Evolutionary conservation across 2,113 vertebrate genomes (phyloP).

Genomic region (Fulica atra): DNA sequence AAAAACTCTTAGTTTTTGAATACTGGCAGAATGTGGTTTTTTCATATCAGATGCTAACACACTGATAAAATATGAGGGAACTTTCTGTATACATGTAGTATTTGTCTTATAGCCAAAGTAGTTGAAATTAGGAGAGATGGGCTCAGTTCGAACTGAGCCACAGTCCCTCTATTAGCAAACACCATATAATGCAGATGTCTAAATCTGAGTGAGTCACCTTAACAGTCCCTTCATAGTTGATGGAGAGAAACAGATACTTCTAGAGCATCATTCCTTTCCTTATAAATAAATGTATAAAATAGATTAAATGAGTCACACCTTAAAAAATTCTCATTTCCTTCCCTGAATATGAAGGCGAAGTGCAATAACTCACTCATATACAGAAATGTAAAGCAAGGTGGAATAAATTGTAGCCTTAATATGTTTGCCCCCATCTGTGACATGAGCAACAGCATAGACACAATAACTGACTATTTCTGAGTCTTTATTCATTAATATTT

Average conservation of each 20-base stretch:
- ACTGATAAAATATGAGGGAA: background rate
- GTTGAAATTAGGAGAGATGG: background rate
- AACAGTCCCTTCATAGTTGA: background rate
- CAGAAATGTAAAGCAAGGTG: slow-evolving; percentile 50
- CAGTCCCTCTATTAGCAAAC: background rate
- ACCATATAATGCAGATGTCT: background rate
- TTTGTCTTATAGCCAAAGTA: background rate
- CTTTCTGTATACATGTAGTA: background rate
- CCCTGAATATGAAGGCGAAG: slow-evolving; percentile 32
- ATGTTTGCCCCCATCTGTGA: slow-evolving; percentile 37
- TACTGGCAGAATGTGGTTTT: background rate
- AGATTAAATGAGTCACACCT: slow-evolving; percentile 61
- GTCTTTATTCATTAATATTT: slow-evolving; percentile 67
- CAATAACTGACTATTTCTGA: slow-evolving; percentile 56
- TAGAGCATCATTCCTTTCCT: slow-evolving; percentile 13
- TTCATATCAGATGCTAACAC: background rate
- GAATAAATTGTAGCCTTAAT: slow-evolving; percentile 60
- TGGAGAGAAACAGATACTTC: background rate
- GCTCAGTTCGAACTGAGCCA: background rate
- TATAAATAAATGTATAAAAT: slow-evolving; percentile 70
- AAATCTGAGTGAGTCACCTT: background rate
- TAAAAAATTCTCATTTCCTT: slow-evolving; percentile 59
- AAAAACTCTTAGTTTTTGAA: background rate
- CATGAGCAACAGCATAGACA: slow-evolving; percentile 51
- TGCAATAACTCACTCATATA: slow-evolving; percentile 54